phyloP scores from a whole-genome alignment of 2,113 vertebrate genomes.

The Meriones unguiculatus region DNA sequence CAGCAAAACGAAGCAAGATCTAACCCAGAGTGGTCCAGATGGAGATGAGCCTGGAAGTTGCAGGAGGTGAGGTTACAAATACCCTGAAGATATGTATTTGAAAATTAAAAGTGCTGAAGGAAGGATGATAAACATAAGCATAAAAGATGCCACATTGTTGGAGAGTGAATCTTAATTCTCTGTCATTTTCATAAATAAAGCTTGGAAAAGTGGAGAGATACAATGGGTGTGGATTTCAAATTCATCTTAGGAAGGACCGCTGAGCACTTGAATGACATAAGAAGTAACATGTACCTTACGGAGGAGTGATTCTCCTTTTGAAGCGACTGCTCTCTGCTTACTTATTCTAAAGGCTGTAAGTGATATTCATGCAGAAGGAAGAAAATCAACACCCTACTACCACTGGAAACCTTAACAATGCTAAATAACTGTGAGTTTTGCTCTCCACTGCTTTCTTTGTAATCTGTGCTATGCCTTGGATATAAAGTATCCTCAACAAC shows the following conservation, averaged over 20 bases:
- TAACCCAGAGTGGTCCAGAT: neutral
- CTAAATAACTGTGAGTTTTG: neutral
- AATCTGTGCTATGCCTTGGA: neutral
- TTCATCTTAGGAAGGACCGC: neutral
- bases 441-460: neutral
- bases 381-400: neutral
- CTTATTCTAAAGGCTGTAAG: neutral
- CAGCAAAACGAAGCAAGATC: neutral
- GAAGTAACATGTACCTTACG: neutral
- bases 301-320: neutral
- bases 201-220: neutral
- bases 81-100: neutral
- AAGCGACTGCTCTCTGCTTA: neutral
- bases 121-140: neutral
- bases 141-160: neutral
- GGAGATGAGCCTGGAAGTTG: neutral
- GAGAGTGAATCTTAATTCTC: neutral
- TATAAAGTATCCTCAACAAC: too few relatives aligned
- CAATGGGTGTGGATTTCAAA: neutral
- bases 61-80: neutral
- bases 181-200: neutral
- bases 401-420: neutral
- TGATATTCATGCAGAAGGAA: neutral
- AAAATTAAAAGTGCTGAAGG: slow-evolving; percentile 24
- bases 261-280: neutral